Evolutionary conservation across 2,888 invertebrate species (phyloP).

Genomic region (Nomada ruficornis): DNA sequence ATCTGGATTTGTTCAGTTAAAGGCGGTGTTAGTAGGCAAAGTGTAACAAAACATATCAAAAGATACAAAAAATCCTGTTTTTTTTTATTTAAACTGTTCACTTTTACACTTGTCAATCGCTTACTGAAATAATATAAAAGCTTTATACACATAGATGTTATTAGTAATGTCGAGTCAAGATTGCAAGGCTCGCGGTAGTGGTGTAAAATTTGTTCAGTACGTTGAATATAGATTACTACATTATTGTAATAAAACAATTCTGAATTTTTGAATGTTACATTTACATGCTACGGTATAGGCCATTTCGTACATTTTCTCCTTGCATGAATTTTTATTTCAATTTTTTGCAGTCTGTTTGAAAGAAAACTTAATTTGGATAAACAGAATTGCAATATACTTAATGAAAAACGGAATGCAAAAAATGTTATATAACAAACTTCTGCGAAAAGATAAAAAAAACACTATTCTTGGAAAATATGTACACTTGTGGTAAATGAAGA

Average conservation of each 20-base stretch:
- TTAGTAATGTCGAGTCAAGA: conserved; percentile 55
- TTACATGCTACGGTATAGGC: conserved; percentile 54
- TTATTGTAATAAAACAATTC: conserved; percentile 48
- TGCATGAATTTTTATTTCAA: conserved; percentile 20
- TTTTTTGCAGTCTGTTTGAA: conserved; percentile 15
- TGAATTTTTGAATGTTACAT: conserved; percentile 38
- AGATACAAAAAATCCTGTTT: conserved; percentile 71
- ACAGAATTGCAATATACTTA: conserved; percentile 16
- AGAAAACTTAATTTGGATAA: conserved; percentile 26
- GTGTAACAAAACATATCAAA: conserved; percentile 41
- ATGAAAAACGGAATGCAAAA: conserved; percentile 32
- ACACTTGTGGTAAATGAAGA: conserved; percentile 47
- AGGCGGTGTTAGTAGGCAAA: conserved; percentile 10
- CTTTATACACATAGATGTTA: conserved; percentile 67
- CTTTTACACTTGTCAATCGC: conserved; percentile 62
- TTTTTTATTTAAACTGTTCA: conserved; percentile 70
- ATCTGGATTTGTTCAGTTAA: not conserved
- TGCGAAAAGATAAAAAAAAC: conserved; percentile 36
- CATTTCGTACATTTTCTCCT: conserved; percentile 35
- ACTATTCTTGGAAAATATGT: conserved; percentile 48
- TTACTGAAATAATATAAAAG: conserved; percentile 70
- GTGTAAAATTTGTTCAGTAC: conserved; percentile 31
- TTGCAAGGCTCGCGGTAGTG: conserved; percentile 32
- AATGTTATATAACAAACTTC: conserved; percentile 19
- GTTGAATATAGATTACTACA: conserved; percentile 45